Evolutionary conservation across 1,140 invertebrate genomes (phyloP).

Genomic region (Diabrotica virgifera): DNA sequence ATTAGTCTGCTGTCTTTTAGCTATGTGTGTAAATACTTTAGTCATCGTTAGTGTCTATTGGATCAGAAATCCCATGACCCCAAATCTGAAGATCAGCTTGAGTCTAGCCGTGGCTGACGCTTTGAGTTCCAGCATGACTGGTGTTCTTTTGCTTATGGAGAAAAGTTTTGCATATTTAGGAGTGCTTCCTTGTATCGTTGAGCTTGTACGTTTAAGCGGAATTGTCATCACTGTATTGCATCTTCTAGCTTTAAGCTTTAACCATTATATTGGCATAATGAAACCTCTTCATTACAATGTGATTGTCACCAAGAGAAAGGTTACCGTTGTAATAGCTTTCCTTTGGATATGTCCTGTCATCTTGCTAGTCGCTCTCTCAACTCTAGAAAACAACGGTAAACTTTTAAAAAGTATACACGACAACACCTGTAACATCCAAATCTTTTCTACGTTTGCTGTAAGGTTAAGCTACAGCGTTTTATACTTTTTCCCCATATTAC

Average conservation of each 20-base stretch:
- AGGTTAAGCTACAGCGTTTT: constrained; percentile 51
- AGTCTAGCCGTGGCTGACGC: constrained; percentile 61
- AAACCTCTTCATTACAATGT: constrained; percentile 62
- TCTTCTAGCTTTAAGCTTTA: constrained; percentile 62
- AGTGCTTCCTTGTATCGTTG: constrained; percentile 17
- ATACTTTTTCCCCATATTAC: constrained; percentile 52
- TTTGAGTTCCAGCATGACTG: constrained; percentile 53
- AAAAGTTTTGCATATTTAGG: constrained; percentile 46
- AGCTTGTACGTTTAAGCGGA: constrained; percentile 28
- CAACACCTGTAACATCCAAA: constrained; percentile 12
- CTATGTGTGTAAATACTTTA: constrained; percentile 53
- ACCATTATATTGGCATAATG: constrained; percentile 64
- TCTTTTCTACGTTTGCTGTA: constrained; percentile 43
- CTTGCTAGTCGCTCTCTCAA: constrained; percentile 55
- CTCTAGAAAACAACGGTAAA: constrained; percentile 24
- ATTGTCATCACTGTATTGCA: constrained; percentile 61
- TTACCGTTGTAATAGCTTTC: constrained; percentile 47
- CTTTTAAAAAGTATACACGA: constrained; percentile 15
- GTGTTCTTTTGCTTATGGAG: constrained; percentile 54
- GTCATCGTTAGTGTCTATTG: constrained; percentile 54
- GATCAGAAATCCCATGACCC: constrained; percentile 55
- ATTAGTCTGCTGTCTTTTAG: constrained; percentile 44
- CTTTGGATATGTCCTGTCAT: constrained; percentile 58
- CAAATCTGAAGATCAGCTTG: constrained; percentile 59
- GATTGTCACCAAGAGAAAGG: constrained; percentile 52